Conservation (phyloP, 2,888 invertebrate species). For the Geotrupes spiniger region DNA sequence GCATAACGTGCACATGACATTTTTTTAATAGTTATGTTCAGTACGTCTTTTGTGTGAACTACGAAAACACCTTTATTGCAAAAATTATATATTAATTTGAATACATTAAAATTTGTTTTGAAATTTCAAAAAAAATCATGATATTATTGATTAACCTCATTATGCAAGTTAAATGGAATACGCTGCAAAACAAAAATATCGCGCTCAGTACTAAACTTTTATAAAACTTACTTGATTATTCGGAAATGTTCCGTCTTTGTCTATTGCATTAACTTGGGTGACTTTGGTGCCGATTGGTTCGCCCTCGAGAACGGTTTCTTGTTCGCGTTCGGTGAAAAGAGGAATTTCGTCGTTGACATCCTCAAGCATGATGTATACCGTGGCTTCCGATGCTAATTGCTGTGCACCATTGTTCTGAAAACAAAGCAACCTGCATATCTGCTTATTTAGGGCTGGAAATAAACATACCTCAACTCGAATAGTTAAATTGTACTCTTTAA, state of each 20-base stretch:
- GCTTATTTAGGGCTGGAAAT: slow-evolving; percentile 9
- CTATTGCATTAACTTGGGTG: slow-evolving; percentile 93
- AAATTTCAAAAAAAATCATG: too few relatives aligned
- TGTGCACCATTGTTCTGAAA: slow-evolving; percentile 90
- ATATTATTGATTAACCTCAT: too few relatives aligned
- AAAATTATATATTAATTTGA: too few relatives aligned
- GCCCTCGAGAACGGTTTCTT: slow-evolving; percentile 92
- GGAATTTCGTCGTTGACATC: slow-evolving; percentile 98
- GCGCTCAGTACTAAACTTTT: too few relatives aligned
- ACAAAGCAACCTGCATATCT: background rate
- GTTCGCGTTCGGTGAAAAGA: slow-evolving; percentile 90
- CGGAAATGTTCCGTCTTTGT: slow-evolving; percentile 92
- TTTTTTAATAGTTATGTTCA: too few relatives aligned
- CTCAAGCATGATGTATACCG: slow-evolving; percentile 88
- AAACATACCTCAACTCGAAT: slow-evolving; percentile 87
- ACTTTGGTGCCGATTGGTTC: slow-evolving; percentile 94
- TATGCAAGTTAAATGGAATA: too few relatives aligned
- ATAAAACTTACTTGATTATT: slow-evolving; percentile 77
- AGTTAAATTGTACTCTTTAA: slow-evolving; percentile 93
- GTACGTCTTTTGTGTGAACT: too few relatives aligned
- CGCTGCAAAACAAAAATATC: too few relatives aligned
- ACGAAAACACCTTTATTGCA: too few relatives aligned
- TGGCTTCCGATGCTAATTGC: slow-evolving; percentile 91
- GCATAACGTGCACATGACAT: too few relatives aligned
- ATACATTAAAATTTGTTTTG: too few relatives aligned